Conservation (phyloP, 1,140 invertebrate genomes). For the Anastatus disparis region DNA sequence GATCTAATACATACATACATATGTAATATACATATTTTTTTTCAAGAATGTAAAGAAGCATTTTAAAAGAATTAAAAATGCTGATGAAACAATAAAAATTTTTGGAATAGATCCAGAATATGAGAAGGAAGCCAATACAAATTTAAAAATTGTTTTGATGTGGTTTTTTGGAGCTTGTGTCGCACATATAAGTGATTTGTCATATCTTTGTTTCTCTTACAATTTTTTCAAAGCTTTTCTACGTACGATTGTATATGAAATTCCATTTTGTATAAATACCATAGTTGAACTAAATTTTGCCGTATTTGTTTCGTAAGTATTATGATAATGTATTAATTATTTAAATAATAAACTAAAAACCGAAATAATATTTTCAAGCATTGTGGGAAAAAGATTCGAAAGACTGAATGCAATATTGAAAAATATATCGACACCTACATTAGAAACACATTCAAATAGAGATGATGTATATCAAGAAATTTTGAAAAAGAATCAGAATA, state of each 20-base stretch:
- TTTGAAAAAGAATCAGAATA: not conserved
- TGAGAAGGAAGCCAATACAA: not conserved
- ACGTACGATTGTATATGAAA: not conserved
- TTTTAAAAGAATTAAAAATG: not conserved
- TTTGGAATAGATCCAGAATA: slow-evolving; percentile 26
- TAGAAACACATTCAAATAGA: not conserved
- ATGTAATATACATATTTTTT: not conserved
- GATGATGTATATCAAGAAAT: not conserved
- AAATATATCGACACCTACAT: not conserved
- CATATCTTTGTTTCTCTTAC: not conserved
- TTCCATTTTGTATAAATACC: not conserved
- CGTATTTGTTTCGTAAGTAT: not conserved
- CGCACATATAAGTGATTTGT: not conserved
- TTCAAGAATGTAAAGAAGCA: slow-evolving; percentile 11
- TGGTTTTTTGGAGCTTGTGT: slow-evolving; percentile 4
- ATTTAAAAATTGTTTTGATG: not conserved
- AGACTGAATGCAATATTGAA: not conserved
- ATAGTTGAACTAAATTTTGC: not conserved
- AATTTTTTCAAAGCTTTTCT: not conserved
- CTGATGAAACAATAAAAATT: slow-evolving; percentile 1
- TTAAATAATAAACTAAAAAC: not conserved
- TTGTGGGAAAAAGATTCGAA: not conserved
- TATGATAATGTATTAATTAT: not conserved
- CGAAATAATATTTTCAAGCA: not conserved
- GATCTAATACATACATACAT: not conserved